Conservation (phyloP, 2,888 invertebrate genomes). For the Rotaria socialis region DNA sequence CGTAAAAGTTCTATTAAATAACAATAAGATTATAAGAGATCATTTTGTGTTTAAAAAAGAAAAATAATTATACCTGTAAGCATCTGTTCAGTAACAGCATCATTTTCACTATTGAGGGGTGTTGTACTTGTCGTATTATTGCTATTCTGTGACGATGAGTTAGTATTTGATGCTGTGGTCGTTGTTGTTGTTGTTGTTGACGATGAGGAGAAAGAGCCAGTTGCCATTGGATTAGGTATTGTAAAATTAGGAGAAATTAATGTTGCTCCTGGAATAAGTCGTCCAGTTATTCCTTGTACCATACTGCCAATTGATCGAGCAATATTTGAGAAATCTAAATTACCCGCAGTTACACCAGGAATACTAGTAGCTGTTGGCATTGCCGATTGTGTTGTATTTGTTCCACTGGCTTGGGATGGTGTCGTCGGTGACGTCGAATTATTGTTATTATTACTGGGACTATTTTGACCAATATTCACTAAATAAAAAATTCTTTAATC, state of each 20-base stretch:
- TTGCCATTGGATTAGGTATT: neutral
- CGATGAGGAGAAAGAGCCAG: neutral
- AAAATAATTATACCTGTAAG: neutral
- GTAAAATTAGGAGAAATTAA: neutral
- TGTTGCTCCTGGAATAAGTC: constrained; percentile 32
- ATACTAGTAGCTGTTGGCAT: neutral
- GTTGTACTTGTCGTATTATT: neutral
- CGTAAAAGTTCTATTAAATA: neutral
- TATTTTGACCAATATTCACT: constrained; percentile 34
- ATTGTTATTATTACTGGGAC: neutral
- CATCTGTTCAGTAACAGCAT: constrained; percentile 24
- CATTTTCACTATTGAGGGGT: neutral
- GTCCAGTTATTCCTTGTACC: constrained; percentile 22
- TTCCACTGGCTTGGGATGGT: neutral
- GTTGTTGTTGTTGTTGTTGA: neutral
- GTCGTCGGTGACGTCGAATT: neutral
- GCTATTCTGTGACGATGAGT: neutral
- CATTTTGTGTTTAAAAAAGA: neutral
- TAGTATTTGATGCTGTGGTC: neutral
- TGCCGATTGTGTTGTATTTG: neutral
- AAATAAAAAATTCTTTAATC: too few species aligned
- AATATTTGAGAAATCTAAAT: constrained; percentile 9
- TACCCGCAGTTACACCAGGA: neutral
- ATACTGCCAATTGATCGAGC: constrained; percentile 20
- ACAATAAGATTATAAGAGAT: neutral